Evolutionary conservation across 2,888 invertebrate species (phyloP), one percentile per base, ranked within the genome.

Genomic region (Drosophila affinis): DNA sequence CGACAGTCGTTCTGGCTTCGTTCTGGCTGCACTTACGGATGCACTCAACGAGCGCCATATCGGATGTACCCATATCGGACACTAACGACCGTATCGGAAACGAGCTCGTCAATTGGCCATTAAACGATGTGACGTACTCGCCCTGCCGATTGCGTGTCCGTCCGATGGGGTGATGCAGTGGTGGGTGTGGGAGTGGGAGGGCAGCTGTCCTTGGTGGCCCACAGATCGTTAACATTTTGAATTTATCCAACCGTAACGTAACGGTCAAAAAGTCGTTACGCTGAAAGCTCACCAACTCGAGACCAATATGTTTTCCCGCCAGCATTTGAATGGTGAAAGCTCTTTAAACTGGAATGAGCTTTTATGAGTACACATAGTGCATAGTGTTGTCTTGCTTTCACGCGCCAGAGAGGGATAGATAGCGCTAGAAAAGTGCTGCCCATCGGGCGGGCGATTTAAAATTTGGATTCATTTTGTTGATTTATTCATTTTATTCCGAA

Each of bases 361-460:
- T 14, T 39, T 14, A 14, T 3, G 39, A 21, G 21, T 3, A 21
- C 21, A 21, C 21, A 21, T 21, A 14, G 14, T 6, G 14, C 39
- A 6, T 39, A 14, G 2, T 39, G 6, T n/a, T 39, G 39, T 39
- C 39, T 3, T 6, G 39, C 39, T 39, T 39, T 14, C n/a, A 3
- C 39, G 39, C 39, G 39, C 39, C 39, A 6, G 39, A 39, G 39
- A 14, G 39, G 39, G 39, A 39, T 39, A 39, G 39, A 14, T 39
- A 14, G 14, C 47, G 10, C 2, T 9, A 0, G 3, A 1, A 34
- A 29, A 76, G 65, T 67, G 80, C 70, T 73, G 45, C 74, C 61
- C 62, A 70, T 74, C 34, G 27, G 45, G 76, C 76, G 76, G 27
- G 21, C 3, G 29, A 54, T 62, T 77, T 3, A 47, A 79, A 60